Conservation (phyloP, 2,888 invertebrate genomes). For the Diarsia mendica region DNA sequence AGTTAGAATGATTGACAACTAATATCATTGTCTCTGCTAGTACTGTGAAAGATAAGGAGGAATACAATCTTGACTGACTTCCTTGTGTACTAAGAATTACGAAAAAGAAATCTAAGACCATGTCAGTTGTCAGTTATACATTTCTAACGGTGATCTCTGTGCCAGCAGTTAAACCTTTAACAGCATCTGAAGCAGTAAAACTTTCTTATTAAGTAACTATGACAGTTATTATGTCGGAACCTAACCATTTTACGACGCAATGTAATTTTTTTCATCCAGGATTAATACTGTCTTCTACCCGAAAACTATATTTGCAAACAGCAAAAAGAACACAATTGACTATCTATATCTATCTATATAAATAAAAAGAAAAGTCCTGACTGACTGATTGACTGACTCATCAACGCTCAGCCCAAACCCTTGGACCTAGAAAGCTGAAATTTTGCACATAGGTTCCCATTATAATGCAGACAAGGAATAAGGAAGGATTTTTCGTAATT, state of each 20-base stretch:
- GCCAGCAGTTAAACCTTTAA: constrained; percentile 26
- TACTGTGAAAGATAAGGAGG: constrained; percentile 26
- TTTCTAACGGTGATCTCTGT: constrained; percentile 19
- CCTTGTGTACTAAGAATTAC: constrained; percentile 6
- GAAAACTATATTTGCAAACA: background rate
- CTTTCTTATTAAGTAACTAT: constrained; percentile 32
- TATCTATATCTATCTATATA: too few species aligned
- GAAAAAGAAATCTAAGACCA: constrained; percentile 23
- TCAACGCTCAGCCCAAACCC: too few species aligned
- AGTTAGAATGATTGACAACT: constrained; percentile 45
- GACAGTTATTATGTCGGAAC: constrained; percentile 1
- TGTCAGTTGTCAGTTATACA: background rate
- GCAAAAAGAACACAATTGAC: background rate
- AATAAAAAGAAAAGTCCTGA: too few species aligned
- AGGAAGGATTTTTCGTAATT: too few species aligned
- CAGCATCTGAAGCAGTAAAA: constrained; percentile 11
- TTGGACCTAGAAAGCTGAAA: too few species aligned
- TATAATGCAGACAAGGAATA: too few species aligned
- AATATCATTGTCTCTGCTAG: constrained; percentile 23
- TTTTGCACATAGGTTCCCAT: too few species aligned
- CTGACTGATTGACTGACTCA: too few species aligned
- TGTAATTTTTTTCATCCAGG: background rate
- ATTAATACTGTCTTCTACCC: constrained; percentile 4
- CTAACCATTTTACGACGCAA: constrained; percentile 13
- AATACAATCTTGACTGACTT: constrained; percentile 22